A percentile compares a stretch with the other conserved stretches of the same genome.
phyloP scores from a whole-genome alignment of 53 echinoderm and acorn worm genomes.

The Henricia sp. region DNA sequence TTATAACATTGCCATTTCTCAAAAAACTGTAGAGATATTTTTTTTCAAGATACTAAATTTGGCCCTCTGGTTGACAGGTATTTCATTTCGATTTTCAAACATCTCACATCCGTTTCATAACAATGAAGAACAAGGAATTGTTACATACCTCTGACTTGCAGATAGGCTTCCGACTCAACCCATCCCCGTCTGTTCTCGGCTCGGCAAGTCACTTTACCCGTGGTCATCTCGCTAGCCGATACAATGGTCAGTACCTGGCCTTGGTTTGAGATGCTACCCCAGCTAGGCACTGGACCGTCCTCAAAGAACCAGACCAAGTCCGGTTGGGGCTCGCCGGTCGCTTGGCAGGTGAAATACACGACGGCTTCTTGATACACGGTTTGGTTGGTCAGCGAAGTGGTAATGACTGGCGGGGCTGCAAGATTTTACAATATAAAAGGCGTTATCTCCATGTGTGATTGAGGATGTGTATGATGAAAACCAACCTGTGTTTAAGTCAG shows the following conservation, averaged over 20 bases:
- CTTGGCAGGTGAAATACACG: slow-evolving; percentile 83
- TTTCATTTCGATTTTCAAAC: too few relatives aligned
- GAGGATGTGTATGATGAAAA: too few relatives aligned
- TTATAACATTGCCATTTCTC: too few relatives aligned
- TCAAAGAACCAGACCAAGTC: slow-evolving; percentile 81
- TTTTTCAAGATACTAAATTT: too few relatives aligned
- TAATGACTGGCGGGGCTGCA: slow-evolving; percentile 78
- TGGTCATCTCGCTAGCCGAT: slow-evolving; percentile 47
- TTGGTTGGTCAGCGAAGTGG: slow-evolving; percentile 68
- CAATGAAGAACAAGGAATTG: too few relatives aligned
- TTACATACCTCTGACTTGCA: slow-evolving; percentile 80
- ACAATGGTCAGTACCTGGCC: slow-evolving; percentile 75
- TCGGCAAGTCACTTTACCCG: slow-evolving; percentile 75
- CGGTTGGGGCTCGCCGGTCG: slow-evolving; percentile 74
- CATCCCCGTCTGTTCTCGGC: slow-evolving; percentile 80
- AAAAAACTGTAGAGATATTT: too few relatives aligned
- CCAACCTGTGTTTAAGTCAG: too few relatives aligned
- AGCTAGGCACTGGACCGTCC: slow-evolving; percentile 74
- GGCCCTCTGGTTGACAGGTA: too few relatives aligned
- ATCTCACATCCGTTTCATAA: too few relatives aligned
- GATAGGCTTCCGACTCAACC: slow-evolving; percentile 56
- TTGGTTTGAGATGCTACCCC: slow-evolving; percentile 71
- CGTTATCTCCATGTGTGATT: too few relatives aligned
- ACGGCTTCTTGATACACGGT: slow-evolving; percentile 82
- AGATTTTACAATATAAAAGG: too few relatives aligned